phyloP scores from a whole-genome alignment of 2,888 invertebrate species.

The Melieria picta region DNA sequence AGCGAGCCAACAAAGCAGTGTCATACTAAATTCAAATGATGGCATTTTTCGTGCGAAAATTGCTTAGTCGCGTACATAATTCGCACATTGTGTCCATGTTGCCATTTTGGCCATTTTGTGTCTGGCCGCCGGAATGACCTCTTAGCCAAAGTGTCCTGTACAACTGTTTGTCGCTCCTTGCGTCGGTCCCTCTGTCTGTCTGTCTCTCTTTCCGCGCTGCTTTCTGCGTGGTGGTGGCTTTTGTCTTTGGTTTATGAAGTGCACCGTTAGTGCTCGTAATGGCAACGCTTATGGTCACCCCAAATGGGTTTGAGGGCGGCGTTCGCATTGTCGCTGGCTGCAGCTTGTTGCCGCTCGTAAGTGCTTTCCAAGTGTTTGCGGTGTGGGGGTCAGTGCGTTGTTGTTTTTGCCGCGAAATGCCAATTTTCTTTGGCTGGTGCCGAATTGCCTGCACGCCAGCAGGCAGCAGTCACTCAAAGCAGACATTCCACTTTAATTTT shows the following conservation, averaged over 20 bases:
- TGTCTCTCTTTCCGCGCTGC: neutral
- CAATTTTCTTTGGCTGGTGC: too few species aligned
- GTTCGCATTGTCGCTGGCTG: neutral
- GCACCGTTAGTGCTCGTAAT: neutral
- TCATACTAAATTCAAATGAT: neutral
- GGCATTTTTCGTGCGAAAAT: conserved; percentile 1
- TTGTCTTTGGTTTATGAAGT: neutral
- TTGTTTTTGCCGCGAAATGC: neutral
- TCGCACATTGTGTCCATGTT: conserved; percentile 1
- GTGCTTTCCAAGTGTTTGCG: neutral
- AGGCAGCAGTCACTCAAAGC: too few species aligned
- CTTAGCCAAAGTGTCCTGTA: neutral
- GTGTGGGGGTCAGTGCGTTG: neutral
- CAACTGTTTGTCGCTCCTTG: too few species aligned
- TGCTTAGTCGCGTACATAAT: neutral
- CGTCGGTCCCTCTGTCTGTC: neutral
- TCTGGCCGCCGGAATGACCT: neutral
- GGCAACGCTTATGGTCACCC: neutral
- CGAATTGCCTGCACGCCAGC: too few species aligned
- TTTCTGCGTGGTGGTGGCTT: neutral
- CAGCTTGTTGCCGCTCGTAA: neutral
- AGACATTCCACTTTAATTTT: too few species aligned
- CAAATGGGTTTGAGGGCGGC: neutral
- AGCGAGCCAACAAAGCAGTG: neutral
- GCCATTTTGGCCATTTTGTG: neutral